These are phyloP conservation scores for Ahaetulla prasina DNA, from an alignment of 2,113 vertebrate genomes.

Conservation along the genomic window DNA sequence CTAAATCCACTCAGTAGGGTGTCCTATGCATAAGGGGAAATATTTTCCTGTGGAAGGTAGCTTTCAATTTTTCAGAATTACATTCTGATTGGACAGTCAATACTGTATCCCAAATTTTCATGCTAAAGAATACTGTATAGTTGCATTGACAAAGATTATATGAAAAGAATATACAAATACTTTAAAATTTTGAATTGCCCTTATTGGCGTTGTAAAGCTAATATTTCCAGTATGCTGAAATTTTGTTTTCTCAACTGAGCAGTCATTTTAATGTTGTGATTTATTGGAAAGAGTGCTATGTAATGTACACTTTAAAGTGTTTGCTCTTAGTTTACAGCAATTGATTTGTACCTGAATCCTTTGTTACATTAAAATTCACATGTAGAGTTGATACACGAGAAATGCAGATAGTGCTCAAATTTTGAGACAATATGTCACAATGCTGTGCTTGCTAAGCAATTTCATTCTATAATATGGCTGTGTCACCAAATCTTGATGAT, in stretches of 20 bases:
- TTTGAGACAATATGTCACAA: background rate
- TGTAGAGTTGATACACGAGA: background rate
- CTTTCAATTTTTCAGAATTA: background rate
- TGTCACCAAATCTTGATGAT: background rate
- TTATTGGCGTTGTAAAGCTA: background rate
- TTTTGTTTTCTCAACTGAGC: background rate
- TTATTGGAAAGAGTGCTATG: background rate
- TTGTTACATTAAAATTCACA: background rate
- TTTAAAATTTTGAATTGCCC: background rate
- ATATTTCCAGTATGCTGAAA: background rate
- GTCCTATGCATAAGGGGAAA: background rate
- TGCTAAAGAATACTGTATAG: background rate
- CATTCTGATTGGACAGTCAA: background rate
- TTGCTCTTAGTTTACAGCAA: background rate
- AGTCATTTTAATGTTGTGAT: background rate
- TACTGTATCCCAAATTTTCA: background rate
- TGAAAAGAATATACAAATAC: background rate
- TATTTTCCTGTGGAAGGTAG: background rate
- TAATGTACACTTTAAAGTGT: background rate
- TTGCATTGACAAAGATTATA: background rate
- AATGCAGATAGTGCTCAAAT: background rate
- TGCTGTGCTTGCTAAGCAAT: background rate
- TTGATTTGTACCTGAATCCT: background rate
- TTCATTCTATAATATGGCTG: background rate
- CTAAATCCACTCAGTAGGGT: background rate